Conservation (phyloP, 2,888 invertebrate genomes). For the Galeruca laticollis region DNA sequence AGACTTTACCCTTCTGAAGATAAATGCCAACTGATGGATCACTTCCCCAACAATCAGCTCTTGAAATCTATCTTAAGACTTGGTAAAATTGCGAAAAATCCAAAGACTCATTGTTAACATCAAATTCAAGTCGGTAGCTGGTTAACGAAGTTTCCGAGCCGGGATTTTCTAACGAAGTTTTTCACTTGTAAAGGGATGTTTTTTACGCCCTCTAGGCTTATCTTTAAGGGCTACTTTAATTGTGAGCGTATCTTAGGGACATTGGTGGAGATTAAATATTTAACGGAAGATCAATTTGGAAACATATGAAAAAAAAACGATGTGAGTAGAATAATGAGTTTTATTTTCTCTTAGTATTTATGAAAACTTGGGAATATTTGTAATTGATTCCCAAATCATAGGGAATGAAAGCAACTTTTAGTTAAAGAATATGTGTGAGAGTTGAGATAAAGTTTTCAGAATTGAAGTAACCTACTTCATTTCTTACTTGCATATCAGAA, state of each 20-base stretch:
- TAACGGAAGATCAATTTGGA: neutral
- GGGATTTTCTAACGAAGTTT: constrained; percentile 64
- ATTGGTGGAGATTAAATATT: neutral
- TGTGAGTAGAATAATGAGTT: neutral
- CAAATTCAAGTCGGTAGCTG: constrained; percentile 46
- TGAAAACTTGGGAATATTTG: too few relatives aligned
- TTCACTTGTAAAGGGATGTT: constrained; percentile 64
- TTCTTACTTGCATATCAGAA: too few relatives aligned
- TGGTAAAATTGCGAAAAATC: constrained; percentile 58
- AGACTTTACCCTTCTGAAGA: constrained; percentile 65
- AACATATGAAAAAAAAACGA: neutral
- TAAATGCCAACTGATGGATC: constrained; percentile 66
- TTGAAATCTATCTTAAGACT: constrained; percentile 58
- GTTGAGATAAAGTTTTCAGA: too few relatives aligned
- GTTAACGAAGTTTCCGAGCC: constrained; percentile 62
- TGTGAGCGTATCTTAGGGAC: constrained; percentile 58
- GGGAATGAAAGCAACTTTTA: too few relatives aligned
- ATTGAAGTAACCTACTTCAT: too few relatives aligned
- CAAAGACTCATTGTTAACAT: constrained; percentile 61
- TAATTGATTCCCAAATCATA: too few relatives aligned
- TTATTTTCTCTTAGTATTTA: too few relatives aligned
- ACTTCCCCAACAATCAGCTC: constrained; percentile 62
- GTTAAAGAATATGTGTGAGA: too few relatives aligned
- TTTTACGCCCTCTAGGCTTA: constrained; percentile 66
- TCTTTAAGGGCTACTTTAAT: constrained; percentile 67